A percentile compares a stretch with the other conserved stretches of the same genome.
phyloP scores from a whole-genome alignment of 2,888 invertebrate genomes.

The Acanthosepion pharaonis region DNA sequence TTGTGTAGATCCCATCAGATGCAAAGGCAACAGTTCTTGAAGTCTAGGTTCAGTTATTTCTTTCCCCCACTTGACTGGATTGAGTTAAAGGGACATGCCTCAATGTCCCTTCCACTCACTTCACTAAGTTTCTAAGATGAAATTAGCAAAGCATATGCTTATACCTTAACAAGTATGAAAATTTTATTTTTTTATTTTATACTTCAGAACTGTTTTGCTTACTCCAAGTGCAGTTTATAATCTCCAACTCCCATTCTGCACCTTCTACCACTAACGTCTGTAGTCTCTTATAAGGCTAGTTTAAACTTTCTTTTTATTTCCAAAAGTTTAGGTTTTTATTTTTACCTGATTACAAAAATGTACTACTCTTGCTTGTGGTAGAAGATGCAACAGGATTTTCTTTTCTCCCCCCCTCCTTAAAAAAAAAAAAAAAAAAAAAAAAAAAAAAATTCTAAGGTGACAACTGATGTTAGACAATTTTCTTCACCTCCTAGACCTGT shows the following conservation, averaged over 20 bases:
- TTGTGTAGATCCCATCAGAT: neutral
- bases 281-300: neutral
- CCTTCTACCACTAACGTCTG: neutral
- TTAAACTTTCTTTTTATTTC: neutral
- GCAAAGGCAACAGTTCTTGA: neutral
- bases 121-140: neutral
- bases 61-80: neutral
- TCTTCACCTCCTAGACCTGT: neutral
- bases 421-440: too few relatives aligned
- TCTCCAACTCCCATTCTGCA: neutral
- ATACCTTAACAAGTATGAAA: too few relatives aligned
- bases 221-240: neutral
- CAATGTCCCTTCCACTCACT: neutral
- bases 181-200: too few relatives aligned
- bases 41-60: neutral
- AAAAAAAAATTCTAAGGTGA: neutral
- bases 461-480: neutral
- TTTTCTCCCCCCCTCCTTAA: neutral
- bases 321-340: too few relatives aligned
- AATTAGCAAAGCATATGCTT: too few relatives aligned
- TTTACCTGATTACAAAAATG: neutral
- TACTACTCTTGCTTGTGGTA: neutral
- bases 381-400: neutral
- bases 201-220: neutral
- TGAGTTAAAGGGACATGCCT: neutral